Evolutionary conservation across 2,888 invertebrate species (phyloP), one percentile per base, ranked within the genome.

Genomic region (Timema cristinae): DNA sequence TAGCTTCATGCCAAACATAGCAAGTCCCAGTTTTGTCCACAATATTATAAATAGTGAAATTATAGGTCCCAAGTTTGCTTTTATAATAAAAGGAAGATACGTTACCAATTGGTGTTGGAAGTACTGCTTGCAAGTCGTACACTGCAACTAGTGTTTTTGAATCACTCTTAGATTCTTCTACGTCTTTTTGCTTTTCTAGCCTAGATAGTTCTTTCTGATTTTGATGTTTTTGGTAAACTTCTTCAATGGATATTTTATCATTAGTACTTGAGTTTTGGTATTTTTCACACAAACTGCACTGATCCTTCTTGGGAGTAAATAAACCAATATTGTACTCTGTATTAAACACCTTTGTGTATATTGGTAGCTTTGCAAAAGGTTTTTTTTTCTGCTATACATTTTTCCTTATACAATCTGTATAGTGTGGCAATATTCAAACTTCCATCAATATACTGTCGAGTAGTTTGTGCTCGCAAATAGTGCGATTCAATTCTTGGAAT

Each of bases 121-220:
- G 59, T n/a, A 59, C 15, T 59, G 59, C 59, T 59, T 59, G 59
- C 32, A 7, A 59, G 32, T 59, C 59, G 32, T 59, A 59, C 7
- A 59, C 59, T 4, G 59, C 59, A 59, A 59, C 59, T 59, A 59
- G n/a, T 59, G 56, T n/a, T 59, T 59, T 59, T n/a, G n/a, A 32
- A 32, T 13, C 59, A 59, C 15, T 7, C 13, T 59, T 59, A n/a
- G 59, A 59, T n/a, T 59, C 32, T 9, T 59, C 32, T 59, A 59
- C 59, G 32, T 8, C 59, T 32, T 59, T 32, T 32, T 59, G 59
- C 32, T 59, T 59, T 59, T 59, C 59, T 16, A 11, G 59, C 32
- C 59, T 59, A 59, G 59, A 59, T 8, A 59, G 59, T 59, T 59
- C 13, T 59, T 59, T 59, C 59, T 59, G n/a, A 6, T 59, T 59